A percentile compares a stretch with the other conserved stretches of the same genome.
Evolutionary conservation across 2,113 vertebrate genomes (phyloP).

Genomic region (Lontra canadensis): DNA sequence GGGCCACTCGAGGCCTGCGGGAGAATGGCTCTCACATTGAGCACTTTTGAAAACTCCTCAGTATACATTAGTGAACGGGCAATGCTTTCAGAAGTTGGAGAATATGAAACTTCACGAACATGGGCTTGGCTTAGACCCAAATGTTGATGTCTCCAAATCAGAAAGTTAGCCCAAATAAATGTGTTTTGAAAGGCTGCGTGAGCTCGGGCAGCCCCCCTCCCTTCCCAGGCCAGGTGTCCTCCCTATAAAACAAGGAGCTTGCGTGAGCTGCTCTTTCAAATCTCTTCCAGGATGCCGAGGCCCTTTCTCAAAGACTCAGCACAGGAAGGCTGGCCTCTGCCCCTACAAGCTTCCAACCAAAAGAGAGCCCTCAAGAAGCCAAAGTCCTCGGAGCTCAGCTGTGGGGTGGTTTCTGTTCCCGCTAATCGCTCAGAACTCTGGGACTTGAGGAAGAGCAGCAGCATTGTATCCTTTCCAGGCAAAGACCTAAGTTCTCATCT

Average conservation of each 20-base stretch:
- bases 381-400: not conserved
- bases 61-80: not conserved
- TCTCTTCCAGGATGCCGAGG: not conserved
- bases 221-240: not conserved
- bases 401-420: not conserved
- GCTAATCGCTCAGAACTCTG: not conserved
- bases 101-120: not conserved
- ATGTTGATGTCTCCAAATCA: not conserved
- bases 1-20: not conserved
- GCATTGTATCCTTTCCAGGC: not conserved
- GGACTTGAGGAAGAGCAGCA: not conserved
- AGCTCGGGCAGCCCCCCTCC: not conserved
- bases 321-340: slow-evolving; percentile 36
- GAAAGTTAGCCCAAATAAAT: not conserved
- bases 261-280: not conserved
- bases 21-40: not conserved
- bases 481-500: not conserved
- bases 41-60: not conserved
- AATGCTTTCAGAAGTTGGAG: not conserved
- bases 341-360: slow-evolving; percentile 11
- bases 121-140: not conserved
- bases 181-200: not conserved
- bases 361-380: not conserved
- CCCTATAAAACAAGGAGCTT: not conserved
- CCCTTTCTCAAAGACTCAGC: not conserved